Evolutionary conservation across 2,113 vertebrate species (phyloP).

Genomic region (Lates calcarifer): DNA sequence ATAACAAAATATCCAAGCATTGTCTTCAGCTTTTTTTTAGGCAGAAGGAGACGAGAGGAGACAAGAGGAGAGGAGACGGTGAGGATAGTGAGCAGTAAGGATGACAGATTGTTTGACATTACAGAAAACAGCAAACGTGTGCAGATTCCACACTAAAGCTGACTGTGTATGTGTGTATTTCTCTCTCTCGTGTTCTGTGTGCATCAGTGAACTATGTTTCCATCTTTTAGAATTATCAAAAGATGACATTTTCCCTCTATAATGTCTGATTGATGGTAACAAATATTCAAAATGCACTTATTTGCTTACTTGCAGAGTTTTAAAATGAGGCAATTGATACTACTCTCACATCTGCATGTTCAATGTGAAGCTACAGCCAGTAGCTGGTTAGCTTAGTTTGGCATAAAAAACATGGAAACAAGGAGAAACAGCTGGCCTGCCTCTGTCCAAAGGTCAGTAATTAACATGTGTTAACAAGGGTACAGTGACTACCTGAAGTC

Average conservation of each 20-base stretch:
- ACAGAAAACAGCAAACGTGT: conserved; percentile 67
- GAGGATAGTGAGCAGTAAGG: conserved; percentile 82
- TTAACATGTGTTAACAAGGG: background rate
- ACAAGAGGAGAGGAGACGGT: conserved; percentile 50
- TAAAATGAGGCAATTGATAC: background rate
- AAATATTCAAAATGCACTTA: background rate
- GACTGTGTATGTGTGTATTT: background rate
- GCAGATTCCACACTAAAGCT: conserved; percentile 40
- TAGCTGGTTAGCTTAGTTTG: background rate
- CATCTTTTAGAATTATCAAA: conserved; percentile 1
- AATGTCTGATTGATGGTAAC: background rate
- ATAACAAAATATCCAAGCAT: background rate
- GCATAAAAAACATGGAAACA: background rate
- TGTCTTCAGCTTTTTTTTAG: background rate
- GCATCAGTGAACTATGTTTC: background rate
- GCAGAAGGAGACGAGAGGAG: conserved; percentile 48
- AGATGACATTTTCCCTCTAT: background rate
- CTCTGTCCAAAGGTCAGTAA: background rate
- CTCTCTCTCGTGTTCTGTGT: background rate
- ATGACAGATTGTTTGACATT: conserved; percentile 83
- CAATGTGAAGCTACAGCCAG: background rate
- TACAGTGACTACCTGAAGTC: background rate
- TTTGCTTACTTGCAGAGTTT: background rate
- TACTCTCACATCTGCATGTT: background rate
- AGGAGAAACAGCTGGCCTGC: background rate